Evolutionary conservation across 2,113 vertebrate species (phyloP).

Genomic region (Eubucco bourcierii): DNA sequence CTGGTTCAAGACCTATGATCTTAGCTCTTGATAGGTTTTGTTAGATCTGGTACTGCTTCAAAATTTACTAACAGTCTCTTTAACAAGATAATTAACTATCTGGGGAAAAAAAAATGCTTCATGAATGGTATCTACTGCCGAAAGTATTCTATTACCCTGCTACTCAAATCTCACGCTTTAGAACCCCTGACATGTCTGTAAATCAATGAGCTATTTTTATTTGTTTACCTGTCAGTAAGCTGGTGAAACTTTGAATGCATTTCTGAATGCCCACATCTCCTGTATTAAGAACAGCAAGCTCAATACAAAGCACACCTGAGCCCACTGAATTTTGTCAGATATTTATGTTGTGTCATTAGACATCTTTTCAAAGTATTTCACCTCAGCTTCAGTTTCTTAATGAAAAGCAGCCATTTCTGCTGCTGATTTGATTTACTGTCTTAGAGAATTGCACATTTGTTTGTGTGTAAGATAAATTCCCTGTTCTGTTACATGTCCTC

Average conservation of each 20-base stretch:
- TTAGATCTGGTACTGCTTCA: not conserved
- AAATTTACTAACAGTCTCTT: not conserved
- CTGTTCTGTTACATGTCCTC: not conserved
- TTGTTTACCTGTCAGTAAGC: not conserved
- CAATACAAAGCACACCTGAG: slow-evolving; percentile 53
- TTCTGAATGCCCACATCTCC: slow-evolving; percentile 33
- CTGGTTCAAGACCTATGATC: not conserved
- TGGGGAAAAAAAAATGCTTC: not conserved
- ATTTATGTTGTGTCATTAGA: slow-evolving; percentile 40
- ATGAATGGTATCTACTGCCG: not conserved
- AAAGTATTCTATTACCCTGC: not conserved
- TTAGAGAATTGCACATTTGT: not conserved
- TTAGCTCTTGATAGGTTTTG: not conserved
- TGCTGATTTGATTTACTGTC: slow-evolving; percentile 33
- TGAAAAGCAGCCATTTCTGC: not conserved
- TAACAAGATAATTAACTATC: not conserved
- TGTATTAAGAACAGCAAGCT: not conserved
- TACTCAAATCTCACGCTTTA: not conserved
- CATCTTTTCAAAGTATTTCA: slow-evolving; percentile 39
- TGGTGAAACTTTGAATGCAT: not conserved
- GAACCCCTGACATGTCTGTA: not conserved
- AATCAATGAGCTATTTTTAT: slow-evolving; percentile 59
- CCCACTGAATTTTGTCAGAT: slow-evolving; percentile 35
- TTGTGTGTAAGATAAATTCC: not conserved
- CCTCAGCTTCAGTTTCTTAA: slow-evolving; percentile 30